phyloP scores from a whole-genome alignment of 2,797 vertebrate genomes.

The Rhabdomys pumilio region DNA sequence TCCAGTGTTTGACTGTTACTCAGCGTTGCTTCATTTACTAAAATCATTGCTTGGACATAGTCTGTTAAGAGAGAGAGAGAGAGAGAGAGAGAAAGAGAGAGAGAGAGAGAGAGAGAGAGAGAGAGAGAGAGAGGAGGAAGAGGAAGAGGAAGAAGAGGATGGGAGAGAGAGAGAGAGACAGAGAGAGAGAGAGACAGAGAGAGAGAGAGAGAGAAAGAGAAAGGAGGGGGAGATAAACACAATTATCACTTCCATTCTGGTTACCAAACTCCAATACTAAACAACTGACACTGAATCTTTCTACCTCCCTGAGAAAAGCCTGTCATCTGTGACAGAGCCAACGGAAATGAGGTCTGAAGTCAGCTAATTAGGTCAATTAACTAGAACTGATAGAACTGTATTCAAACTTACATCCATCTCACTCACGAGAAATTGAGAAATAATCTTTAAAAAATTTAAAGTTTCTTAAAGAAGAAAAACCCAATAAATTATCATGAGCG shows the following conservation, averaged over 20 bases:
- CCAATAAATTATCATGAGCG: background rate
- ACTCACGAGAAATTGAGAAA: constrained; percentile 36
- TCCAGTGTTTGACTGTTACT: constrained; percentile 78
- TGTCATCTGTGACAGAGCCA: constrained; percentile 36
- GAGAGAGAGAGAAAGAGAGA: background rate
- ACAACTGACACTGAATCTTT: background rate
- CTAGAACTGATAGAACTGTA: constrained; percentile 27
- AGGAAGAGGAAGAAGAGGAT: too few relatives aligned
- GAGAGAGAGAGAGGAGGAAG: too few relatives aligned
- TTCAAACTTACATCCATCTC: constrained; percentile 46
- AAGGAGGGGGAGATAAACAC: background rate
- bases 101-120: too few relatives aligned
- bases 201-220: too few relatives aligned
- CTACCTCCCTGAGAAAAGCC: background rate
- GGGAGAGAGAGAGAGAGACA: too few relatives aligned
- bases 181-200: background rate
- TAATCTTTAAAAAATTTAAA: constrained; percentile 35
- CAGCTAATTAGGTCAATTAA: constrained; percentile 21
- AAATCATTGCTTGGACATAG: constrained; percentile 88
- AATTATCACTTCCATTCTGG: background rate
- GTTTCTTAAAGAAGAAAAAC: background rate
- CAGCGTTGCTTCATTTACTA: constrained; percentile 87
- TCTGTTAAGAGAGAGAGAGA: constrained; percentile 82
- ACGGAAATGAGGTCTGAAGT: constrained; percentile 38
- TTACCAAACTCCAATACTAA: background rate